Percentiles rank a stretch among this genome's conserved stretches.
Conservation (phyloP, 1,140 invertebrate genomes). For the Saccostrea echinata region DNA sequence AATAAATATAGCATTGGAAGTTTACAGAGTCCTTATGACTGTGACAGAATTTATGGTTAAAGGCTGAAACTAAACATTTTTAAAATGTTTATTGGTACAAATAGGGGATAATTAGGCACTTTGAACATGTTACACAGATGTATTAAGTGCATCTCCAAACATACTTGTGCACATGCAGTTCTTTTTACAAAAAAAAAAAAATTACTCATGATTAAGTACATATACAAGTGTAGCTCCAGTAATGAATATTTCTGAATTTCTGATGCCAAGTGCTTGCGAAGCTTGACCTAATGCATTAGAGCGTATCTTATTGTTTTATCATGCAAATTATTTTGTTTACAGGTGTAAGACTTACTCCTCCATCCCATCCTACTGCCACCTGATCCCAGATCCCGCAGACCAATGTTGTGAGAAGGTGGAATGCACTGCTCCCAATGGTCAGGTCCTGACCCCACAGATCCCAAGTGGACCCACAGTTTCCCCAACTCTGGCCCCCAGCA, state of each 20-base stretch:
- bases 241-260: too few relatives aligned
- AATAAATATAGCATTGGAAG: neutral
- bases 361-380: constrained; percentile 67
- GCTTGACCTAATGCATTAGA: too few relatives aligned
- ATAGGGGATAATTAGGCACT: too few relatives aligned
- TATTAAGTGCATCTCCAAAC: too few relatives aligned
- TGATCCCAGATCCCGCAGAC: constrained; percentile 64
- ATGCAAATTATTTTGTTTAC: neutral
- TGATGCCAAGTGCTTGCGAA: too few relatives aligned
- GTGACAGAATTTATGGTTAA: neutral
- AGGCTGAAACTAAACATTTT: neutral
- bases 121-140: too few relatives aligned
- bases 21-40: neutral
- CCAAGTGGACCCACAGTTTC: constrained; percentile 54
- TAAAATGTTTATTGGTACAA: too few relatives aligned
- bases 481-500: constrained; percentile 59
- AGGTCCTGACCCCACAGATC: constrained; percentile 58
- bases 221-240: too few relatives aligned
- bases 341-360: constrained; percentile 62
- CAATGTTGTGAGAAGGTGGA: constrained; percentile 65
- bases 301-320: neutral
- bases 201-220: too few relatives aligned
- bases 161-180: too few relatives aligned
- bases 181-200: too few relatives aligned
- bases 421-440: constrained; percentile 61